phyloP scores from a whole-genome alignment of 2,797 vertebrate species.

The Stomatorhinus walkeri region DNA sequence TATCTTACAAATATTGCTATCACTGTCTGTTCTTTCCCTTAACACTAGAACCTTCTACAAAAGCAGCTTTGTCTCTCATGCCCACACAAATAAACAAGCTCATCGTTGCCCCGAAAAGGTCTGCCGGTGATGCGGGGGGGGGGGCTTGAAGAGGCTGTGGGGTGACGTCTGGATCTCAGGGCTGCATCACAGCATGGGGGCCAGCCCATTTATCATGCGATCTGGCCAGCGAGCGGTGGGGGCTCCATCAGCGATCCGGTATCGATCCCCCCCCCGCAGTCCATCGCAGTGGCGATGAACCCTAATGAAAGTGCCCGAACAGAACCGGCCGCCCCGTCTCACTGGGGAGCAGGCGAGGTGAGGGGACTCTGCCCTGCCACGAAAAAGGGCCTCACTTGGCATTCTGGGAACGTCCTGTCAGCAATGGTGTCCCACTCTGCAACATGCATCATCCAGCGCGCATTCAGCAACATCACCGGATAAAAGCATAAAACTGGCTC shows the following conservation, averaged over 20 bases:
- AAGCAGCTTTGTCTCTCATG: background rate
- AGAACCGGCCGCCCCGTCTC: constrained; percentile 47
- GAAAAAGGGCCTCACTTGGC: background rate
- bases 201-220: constrained; percentile 95
- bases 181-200: constrained; percentile 79
- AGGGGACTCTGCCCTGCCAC: background rate
- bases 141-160: constrained; percentile 32
- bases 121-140: background rate
- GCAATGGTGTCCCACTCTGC: background rate
- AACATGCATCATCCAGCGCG: background rate
- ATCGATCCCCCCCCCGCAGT: constrained; percentile 73
- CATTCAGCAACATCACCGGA: background rate
- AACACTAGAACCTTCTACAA: background rate
- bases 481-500: background rate
- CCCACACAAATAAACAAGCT: background rate
- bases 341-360: constrained; percentile 16
- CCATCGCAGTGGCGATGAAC: constrained; percentile 79
- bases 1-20: background rate
- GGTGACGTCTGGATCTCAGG: constrained; percentile 60
- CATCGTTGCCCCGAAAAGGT: constrained; percentile 15
- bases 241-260: constrained; percentile 97
- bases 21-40: background rate
- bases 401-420: background rate
- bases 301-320: constrained; percentile 95
- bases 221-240: constrained; percentile 87